These are phyloP conservation scores for Myotis vivesi DNA, from an alignment of 2,797 vertebrate genomes.

Conservation along the genomic window DNA sequence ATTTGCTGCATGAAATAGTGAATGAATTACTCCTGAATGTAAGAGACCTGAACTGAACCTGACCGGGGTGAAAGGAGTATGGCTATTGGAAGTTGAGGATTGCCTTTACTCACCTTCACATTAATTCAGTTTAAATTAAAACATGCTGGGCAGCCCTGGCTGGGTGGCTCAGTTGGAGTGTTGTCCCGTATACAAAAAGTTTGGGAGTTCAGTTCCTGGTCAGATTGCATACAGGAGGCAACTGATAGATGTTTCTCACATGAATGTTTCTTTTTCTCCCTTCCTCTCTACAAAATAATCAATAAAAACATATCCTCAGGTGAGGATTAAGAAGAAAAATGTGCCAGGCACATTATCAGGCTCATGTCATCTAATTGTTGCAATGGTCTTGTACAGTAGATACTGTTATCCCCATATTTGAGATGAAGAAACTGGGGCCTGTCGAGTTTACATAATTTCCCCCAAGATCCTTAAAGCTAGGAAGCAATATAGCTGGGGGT, in stretches of 20 bases:
- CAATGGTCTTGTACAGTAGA: not conserved
- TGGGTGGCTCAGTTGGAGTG: not conserved
- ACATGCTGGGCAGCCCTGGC: not conserved
- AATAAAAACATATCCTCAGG: not conserved
- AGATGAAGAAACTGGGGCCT: not conserved
- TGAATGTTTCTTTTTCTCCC: not conserved
- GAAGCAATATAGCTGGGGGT: not conserved
- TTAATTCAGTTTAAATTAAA: not conserved
- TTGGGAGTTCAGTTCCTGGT: not conserved
- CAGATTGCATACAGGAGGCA: not conserved
- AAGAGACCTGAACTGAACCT: not conserved
- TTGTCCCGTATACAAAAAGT: not conserved
- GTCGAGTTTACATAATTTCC: not conserved
- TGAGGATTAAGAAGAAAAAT: not conserved
- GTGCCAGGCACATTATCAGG: not conserved
- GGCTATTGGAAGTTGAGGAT: not conserved
- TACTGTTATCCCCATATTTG: not conserved
- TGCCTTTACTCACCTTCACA: not conserved
- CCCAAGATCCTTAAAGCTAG: not conserved
- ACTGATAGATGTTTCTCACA: not conserved
- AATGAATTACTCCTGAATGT: not conserved
- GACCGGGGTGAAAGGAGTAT: not conserved
- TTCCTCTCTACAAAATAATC: not conserved
- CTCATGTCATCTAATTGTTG: not conserved
- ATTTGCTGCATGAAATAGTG: not conserved